phyloP scores from a whole-genome alignment of 2,113 vertebrate genomes.

The Catharus minimus region DNA sequence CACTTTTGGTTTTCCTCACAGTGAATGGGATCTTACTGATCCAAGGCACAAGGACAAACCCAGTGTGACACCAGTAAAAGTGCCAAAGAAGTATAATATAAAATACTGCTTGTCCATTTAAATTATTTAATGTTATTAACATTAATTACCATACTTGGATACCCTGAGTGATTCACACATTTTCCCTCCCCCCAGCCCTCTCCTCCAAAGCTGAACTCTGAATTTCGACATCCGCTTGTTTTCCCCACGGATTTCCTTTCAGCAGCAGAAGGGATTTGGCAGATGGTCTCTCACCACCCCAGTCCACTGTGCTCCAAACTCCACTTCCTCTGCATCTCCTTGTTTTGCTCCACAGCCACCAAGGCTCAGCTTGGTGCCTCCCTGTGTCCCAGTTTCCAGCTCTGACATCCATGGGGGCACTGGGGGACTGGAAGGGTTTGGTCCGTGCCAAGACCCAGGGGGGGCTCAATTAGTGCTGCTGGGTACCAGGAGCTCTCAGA shows the following conservation, averaged over 20 bases:
- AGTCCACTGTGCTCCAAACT: not conserved
- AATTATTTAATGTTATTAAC: constrained; percentile 54
- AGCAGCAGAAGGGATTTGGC: not conserved
- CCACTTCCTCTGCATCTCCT: not conserved
- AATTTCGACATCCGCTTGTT: not conserved
- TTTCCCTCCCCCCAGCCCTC: not conserved
- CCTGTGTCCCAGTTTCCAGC: not conserved
- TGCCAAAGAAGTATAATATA: constrained; percentile 14
- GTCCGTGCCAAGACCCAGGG: not conserved
- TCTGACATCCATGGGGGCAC: fast-evolving
- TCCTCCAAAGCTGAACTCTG: not conserved
- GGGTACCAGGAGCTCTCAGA: not conserved
- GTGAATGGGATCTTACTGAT: not conserved
- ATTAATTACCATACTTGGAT: constrained; percentile 24
- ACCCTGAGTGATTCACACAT: not conserved
- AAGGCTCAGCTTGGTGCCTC: not conserved
- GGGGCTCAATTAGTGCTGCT: not conserved
- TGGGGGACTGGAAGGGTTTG: not conserved
- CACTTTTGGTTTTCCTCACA: not conserved
- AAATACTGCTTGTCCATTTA: constrained; percentile 55
- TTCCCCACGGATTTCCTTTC: not conserved
- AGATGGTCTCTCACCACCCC: not conserved
- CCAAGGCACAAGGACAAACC: constrained; percentile 38
- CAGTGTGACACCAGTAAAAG: constrained; percentile 38
- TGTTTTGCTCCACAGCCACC: not conserved